Conservation (phyloP, 1,140 invertebrate genomes). For the Holotrichia oblita region DNA sequence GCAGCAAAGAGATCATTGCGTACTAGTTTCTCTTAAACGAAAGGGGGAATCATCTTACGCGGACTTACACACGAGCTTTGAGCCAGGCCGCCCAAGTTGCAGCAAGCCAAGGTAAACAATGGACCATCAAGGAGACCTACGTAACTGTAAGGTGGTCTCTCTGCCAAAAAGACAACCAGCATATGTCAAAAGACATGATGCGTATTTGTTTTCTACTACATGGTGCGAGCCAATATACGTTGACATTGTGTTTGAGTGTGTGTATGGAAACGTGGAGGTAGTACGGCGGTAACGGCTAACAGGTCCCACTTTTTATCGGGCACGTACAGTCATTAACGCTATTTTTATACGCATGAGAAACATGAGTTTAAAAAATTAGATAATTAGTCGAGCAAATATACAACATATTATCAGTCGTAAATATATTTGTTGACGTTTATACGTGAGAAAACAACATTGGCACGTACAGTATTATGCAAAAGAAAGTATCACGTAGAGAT, state of each 20-base stretch:
- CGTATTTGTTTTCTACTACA: constrained; percentile 32
- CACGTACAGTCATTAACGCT: constrained; percentile 25
- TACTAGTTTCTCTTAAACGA: background rate
- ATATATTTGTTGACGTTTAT: constrained; percentile 8
- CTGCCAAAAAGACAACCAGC: constrained; percentile 40
- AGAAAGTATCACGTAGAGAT: background rate
- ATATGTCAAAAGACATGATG: constrained; percentile 32
- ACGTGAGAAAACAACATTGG: background rate
- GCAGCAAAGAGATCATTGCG: background rate
- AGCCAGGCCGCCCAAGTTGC: constrained; percentile 31
- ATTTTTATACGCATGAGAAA: constrained; percentile 19
- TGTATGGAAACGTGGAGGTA: constrained; percentile 6
- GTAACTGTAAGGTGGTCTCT: constrained; percentile 37
- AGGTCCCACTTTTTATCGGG: constrained; percentile 18
- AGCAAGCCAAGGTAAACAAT: constrained; percentile 39
- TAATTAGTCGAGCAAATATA: constrained; percentile 26
- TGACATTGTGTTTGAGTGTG: background rate
- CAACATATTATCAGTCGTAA: background rate
- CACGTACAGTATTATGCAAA: background rate
- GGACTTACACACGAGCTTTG: background rate
- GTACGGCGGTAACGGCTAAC: constrained; percentile 2
- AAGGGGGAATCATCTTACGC: constrained; percentile 4
- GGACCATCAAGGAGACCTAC: constrained; percentile 37
- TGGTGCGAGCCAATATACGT: constrained; percentile 2
- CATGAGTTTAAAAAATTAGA: constrained; percentile 34